A percentile compares a stretch with the other conserved stretches of the same genome.
phyloP scores from a whole-genome alignment of 1,140 invertebrate genomes.

The Drosophila funebris region DNA sequence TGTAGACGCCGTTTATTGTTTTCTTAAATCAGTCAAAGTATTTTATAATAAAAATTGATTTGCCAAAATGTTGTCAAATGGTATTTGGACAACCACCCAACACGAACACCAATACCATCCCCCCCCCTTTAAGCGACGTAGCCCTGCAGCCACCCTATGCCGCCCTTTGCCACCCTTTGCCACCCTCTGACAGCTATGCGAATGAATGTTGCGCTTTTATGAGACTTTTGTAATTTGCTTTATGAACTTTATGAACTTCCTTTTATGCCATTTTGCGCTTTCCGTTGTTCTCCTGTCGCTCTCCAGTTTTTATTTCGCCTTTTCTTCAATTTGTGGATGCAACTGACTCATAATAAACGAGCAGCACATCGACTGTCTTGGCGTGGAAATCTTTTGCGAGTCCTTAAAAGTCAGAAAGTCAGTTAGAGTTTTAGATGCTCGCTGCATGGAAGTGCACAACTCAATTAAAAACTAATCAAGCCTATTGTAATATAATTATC shows the following conservation, averaged over 20 bases:
- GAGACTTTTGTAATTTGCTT: constrained; percentile 72
- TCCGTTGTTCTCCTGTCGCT: constrained; percentile 1
- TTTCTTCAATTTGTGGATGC: constrained; percentile 26
- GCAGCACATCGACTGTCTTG: neutral
- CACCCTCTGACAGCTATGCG: neutral
- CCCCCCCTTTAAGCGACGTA: neutral
- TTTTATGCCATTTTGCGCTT: constrained; percentile 28
- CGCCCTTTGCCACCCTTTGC: neutral
- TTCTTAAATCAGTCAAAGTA: constrained; percentile 80
- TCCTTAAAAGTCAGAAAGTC: constrained; percentile 14
- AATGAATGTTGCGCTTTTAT: constrained; percentile 57
- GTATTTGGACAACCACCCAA: neutral
- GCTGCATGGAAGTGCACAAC: constrained; percentile 64
- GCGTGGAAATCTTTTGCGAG: neutral
- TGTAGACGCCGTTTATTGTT: constrained; percentile 73
- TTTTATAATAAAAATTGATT: constrained; percentile 79
- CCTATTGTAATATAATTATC: constrained; percentile 81
- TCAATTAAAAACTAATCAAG: constrained; percentile 82
- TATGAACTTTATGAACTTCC: constrained; percentile 71
- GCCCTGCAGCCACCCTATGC: too few species aligned
- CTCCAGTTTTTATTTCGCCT: constrained; percentile 4
- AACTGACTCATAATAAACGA: constrained; percentile 17
- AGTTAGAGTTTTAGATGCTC: constrained; percentile 43
- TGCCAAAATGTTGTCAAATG: constrained; percentile 53
- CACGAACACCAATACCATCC: neutral